These are phyloP conservation scores for Orthosia incerta DNA, from an alignment of 2,888 invertebrate genomes.

Conservation along the genomic window DNA sequence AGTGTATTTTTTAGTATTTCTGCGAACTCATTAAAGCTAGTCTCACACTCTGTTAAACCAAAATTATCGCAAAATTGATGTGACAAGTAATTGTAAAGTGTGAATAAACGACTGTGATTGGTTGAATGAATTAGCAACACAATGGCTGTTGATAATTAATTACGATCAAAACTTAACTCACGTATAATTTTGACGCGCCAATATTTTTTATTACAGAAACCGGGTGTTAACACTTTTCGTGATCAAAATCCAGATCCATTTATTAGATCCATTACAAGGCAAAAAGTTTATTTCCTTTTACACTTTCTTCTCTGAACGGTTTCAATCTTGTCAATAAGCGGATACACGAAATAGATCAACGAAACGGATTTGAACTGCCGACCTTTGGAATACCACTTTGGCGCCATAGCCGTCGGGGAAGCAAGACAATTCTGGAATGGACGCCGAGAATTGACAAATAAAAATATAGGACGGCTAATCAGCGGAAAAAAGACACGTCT, in stretches of 20 bases:
- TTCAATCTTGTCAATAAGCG: neutral
- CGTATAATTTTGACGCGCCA: too few relatives aligned
- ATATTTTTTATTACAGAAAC: too few relatives aligned
- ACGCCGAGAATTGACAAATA: slow-evolving; percentile 27
- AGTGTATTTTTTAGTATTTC: neutral
- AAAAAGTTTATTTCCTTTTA: neutral
- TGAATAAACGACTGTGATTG: too few relatives aligned
- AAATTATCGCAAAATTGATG: too few relatives aligned
- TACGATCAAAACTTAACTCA: too few relatives aligned
- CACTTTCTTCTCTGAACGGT: neutral
- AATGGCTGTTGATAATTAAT: too few relatives aligned
- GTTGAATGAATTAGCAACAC: too few relatives aligned
- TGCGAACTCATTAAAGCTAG: neutral
- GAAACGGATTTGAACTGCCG: slow-evolving; percentile 28
- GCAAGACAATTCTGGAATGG: slow-evolving; percentile 26
- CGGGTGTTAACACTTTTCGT: too few relatives aligned
- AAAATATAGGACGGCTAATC: slow-evolving; percentile 26
- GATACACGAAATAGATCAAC: slow-evolving; percentile 36
- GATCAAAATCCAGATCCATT: too few relatives aligned
- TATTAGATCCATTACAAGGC: neutral
- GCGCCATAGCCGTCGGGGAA: slow-evolving; percentile 33
- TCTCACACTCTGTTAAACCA: neutral
- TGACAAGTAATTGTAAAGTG: too few relatives aligned
- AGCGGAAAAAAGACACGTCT: neutral
- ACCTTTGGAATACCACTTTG: slow-evolving; percentile 43